Base-by-base conservation (phyloP, 2,113 vertebrate species). In the Melospiza melodia region DNA sequence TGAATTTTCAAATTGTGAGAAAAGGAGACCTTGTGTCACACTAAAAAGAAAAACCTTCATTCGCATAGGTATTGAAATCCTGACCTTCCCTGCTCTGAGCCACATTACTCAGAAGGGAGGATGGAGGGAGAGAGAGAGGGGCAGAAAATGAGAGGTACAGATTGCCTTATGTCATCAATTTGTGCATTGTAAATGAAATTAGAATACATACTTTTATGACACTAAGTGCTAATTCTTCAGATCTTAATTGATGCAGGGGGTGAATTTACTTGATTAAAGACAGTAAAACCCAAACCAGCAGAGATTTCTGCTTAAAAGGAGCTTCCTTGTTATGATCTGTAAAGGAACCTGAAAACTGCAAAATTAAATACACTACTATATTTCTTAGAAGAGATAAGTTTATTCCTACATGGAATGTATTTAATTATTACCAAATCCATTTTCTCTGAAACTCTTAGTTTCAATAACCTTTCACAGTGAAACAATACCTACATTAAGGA, bases 211-310 rank as follows among this genome's bases (percentile, higher is more conserved):
- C 28, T 84, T 97, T 79, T 92, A 93, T 78, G 89, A 81, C 62
- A 82, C 58, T 95, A 91, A 94, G 87, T 84, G 93, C 87, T 95
- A 95, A 95, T 95, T 96, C 69, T 92, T 95, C 66, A 84, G 52
- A 27, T 87, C 94, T 91, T 95, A 97, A 95, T 95, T 96, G 91
- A 58, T 79, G 49, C 44, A 46, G 41, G 17, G 6, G 6, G 35
- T 74, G 73, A 77, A 63, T 94, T 84, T 94, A 48, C 58, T 79
- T 94, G 91, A 95, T 93, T 89, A 95, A 96, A 93, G 87, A 95
- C 67, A 59, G 41, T 84, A 91, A 97, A 94, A 95, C 30, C 67
- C 82, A 87, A 91, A 63, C 52, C 84, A 93, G 43, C 3, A 2
- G 75, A 87, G 78, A 90, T 67, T 82, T 90, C 75, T 87, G 20